Base-by-base conservation (phyloP, 2,113 vertebrate species). In the Hippocampus guttulatus region DNA sequence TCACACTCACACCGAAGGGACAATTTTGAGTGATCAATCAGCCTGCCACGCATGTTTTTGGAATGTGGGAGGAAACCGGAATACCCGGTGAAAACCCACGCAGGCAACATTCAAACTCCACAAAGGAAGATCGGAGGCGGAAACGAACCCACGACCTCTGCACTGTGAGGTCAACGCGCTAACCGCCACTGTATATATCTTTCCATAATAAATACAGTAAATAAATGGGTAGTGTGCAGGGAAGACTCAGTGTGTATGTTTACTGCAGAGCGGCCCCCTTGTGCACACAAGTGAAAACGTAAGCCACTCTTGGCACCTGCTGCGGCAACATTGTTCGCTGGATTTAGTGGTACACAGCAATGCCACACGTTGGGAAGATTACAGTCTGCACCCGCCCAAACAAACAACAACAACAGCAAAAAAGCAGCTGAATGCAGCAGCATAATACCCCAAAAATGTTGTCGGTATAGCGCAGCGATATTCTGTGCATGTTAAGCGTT, bases 301-400 rank as follows among this genome's bases (percentile, higher is more conserved):
- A 62, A 62, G 72, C 55, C 68, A 41, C 11, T 27, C 12, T 10
- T 63, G 52, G 52, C 65, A 21, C 62, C n/a, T 54, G 47, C 23
- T 45, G 67, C 57, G 30, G 12, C 57, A 58, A 55, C 76, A 81
- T 51, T 55, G 57, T 25, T 18, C 27, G 8, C 6, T 27, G 0
- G n/a, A 33, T 43, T 64, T 64, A 68, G 38, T 49, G 65, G 27
- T 68, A 45, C 55, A 11, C 27, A 8, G n/a, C 47, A 21, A 8
- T n/a, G 40, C 30, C 70, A 68, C 60, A 27, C 51, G 45, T 70
- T 71, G 10, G 41, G 38, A 16, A 47, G 61, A 64, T 69, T 65
- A 74, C 33, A 73, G 23, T 38, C 58, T 60, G 64, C 61, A 14
- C 11, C 10, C 8, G 11, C n/a, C 9, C 21, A 10, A 20, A 18